Evolutionary conservation across 2,113 vertebrate genomes (phyloP), one percentile per base, ranked within the genome.

Genomic region (Chascanopsetta lugubris): DNA sequence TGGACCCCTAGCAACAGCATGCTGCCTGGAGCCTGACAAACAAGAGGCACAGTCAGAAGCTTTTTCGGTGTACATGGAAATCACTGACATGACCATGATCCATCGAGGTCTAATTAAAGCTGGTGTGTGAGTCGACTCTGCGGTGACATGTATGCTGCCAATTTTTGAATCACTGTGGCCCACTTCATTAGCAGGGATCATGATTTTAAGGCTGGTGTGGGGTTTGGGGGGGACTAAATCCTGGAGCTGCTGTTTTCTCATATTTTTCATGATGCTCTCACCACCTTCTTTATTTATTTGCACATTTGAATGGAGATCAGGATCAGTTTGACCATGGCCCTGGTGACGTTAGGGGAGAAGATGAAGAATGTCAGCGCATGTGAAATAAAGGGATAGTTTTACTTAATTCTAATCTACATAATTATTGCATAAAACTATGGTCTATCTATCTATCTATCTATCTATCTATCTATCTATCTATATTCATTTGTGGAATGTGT

Each of bases 31-130:
- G 72, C 38, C 49, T 3, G 46, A 68, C 69, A 84, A 75, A 83
- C 70, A 72, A 84, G 78, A 30, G 62, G 48, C 72, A 53, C 75
- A 69, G 60, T 67, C 40, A 48, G 69, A 73, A 74, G 51, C 61
- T 36, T 43, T 65, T 80, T 80, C 59, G 11, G 27, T 10, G 38
- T 65, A 38, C 65, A 79, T 60, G 49, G 63, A 50, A 83, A 69
- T 67, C 40, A 60, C 55, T 63, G 59, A 80, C 73, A 73, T n/a
- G n/a, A n/a, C 47, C 43, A n/a, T 50, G 57, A 66, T 74, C 40
- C 61, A 68, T 90, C 72, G 62, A 64, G 80, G 78, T 73, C 82
- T 72, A 90, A 91, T 92, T 92, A 89, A 80, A 85, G 62, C 50
- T 47, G 54, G 69, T 79, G 40, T 69, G 55, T 63, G 56, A 70